A percentile compares a stretch with the other conserved stretches of the same genome.
Conservation (phyloP, 1,140 invertebrate species). For the Trypoxylus dichotomus region DNA sequence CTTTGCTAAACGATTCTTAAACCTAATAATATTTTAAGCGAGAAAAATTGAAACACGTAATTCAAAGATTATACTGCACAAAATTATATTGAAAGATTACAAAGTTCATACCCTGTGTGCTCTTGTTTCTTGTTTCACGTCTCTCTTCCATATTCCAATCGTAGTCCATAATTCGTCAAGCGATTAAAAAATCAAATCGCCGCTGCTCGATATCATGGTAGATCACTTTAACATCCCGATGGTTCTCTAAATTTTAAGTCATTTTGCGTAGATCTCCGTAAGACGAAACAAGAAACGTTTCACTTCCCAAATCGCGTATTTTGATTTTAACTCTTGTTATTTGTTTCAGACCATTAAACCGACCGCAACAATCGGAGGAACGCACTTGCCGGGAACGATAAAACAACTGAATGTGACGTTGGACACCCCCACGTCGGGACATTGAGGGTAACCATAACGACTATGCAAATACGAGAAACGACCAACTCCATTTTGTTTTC, state of each 20-base stretch:
- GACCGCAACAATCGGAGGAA: background rate
- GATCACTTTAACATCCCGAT: background rate
- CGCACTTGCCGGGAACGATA: background rate
- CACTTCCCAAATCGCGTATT: background rate
- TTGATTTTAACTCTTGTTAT: background rate
- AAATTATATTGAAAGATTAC: background rate
- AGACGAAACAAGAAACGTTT: background rate
- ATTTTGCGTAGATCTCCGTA: background rate
- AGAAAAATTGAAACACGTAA: background rate
- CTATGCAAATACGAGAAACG: background rate
- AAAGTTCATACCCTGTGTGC: constrained; percentile 39
- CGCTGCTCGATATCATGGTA: background rate
- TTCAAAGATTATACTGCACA: background rate
- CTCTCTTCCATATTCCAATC: constrained; percentile 49
- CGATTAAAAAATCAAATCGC: background rate
- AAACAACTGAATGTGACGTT: constrained; percentile 3
- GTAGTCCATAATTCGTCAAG: constrained; percentile 45
- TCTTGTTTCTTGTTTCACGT: constrained; percentile 43
- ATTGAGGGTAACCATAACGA: constrained; percentile 18
- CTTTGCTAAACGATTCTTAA: no score
- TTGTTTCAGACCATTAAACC: background rate
- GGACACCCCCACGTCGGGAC: background rate
- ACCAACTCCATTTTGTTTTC: background rate
- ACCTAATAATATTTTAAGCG: background rate
- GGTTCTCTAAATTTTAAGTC: background rate